These are phyloP conservation scores for Prunella himalayana DNA, from an alignment of 2,113 vertebrate genomes.

Conservation along the genomic window DNA sequence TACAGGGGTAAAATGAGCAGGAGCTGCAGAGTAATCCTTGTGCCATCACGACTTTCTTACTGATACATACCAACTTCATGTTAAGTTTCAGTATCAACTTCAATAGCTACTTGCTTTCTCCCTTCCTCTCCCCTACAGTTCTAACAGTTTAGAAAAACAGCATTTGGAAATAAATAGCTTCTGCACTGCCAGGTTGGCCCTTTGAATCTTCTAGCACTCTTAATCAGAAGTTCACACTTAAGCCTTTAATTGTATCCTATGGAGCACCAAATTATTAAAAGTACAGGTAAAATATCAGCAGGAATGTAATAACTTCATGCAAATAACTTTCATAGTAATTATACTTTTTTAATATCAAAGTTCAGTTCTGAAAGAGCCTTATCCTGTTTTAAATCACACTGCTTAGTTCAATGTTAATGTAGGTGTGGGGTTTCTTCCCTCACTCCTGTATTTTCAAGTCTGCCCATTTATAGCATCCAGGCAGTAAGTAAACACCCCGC, in stretches of 20 bases:
- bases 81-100: neutral
- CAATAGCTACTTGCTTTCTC: neutral
- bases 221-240: neutral
- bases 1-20: neutral
- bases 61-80: neutral
- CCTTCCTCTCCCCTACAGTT: neutral
- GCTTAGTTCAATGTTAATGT: neutral
- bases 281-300: neutral
- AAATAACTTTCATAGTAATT: neutral
- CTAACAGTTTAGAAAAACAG: neutral
- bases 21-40: neutral
- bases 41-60: neutral
- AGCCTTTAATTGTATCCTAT: neutral
- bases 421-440: neutral
- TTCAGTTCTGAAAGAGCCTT: neutral
- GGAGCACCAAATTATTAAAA: neutral
- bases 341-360: neutral
- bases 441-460: neutral
- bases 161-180: neutral
- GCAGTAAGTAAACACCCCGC: neutral
- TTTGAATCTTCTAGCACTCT: neutral
- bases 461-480: neutral
- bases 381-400: neutral
- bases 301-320: neutral
- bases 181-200: neutral